A percentile compares a stretch with the other conserved stretches of the same genome.
Conservation (phyloP, 2,113 vertebrate species). For the Microcebus murinus region DNA sequence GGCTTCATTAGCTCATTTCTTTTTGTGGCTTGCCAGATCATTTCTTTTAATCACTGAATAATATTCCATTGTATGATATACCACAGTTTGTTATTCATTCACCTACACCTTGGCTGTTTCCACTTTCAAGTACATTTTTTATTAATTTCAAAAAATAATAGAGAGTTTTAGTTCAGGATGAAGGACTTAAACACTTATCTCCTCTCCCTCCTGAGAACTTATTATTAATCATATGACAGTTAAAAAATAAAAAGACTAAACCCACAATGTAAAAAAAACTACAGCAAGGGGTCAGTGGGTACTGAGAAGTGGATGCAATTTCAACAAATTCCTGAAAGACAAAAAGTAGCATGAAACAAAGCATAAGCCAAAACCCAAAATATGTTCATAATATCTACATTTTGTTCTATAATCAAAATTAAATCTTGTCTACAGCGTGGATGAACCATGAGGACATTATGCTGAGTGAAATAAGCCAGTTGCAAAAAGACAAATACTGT, state of each 20-base stretch:
- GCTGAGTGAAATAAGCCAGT: too few species aligned
- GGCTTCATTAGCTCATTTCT: neutral
- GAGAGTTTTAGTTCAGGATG: neutral
- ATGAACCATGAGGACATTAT: neutral
- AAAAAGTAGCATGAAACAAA: neutral
- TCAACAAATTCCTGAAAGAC: neutral
- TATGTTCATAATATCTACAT: neutral
- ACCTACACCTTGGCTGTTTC: neutral
- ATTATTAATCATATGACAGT: neutral
- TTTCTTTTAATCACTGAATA: neutral
- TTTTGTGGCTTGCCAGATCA: neutral
- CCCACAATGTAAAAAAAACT: neutral
- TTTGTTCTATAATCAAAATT: neutral
- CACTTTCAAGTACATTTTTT: constrained; percentile 14
- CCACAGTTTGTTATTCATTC: neutral
- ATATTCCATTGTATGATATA: neutral
- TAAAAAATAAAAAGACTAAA: neutral
- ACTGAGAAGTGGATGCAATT: neutral
- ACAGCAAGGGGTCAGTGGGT: neutral
- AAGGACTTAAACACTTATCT: neutral
- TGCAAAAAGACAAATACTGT: too few species aligned
- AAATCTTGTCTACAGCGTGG: neutral
- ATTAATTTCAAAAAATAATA: neutral
- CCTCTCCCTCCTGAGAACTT: neutral
- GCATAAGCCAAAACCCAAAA: constrained; percentile 9